phyloP scores from a whole-genome alignment of 2,797 vertebrate species.

The Coranthus polyacanthus region DNA sequence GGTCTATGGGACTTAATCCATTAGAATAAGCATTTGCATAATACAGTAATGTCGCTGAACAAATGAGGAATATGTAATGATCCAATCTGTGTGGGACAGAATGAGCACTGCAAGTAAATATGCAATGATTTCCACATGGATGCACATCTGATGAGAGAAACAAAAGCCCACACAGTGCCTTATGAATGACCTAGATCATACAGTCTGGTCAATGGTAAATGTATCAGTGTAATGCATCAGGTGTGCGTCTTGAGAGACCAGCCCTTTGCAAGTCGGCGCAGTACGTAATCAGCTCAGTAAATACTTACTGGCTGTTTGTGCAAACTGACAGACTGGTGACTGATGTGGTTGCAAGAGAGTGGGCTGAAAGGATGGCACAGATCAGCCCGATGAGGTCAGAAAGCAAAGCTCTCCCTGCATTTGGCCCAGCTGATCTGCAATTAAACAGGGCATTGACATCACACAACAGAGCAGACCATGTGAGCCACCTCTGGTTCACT shows the following conservation, averaged over 20 bases:
- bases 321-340: slow-evolving; percentile 73
- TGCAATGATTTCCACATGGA: slow-evolving; percentile 77
- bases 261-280: slow-evolving; percentile 34
- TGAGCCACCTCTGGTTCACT: slow-evolving; percentile 63
- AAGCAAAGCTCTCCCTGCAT: slow-evolving; percentile 65
- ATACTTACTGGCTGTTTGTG: slow-evolving; percentile 66
- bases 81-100: slow-evolving; percentile 76
- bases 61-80: slow-evolving; percentile 81
- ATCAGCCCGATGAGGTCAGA: slow-evolving; percentile 74
- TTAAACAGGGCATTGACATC: slow-evolving; percentile 77
- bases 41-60: slow-evolving; percentile 72
- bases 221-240: slow-evolving; percentile 53
- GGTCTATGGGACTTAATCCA: slow-evolving; percentile 75
- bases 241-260: slow-evolving; percentile 51
- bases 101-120: slow-evolving; percentile 73
- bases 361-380: slow-evolving; percentile 73
- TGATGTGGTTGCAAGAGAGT: slow-evolving; percentile 73
- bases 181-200: slow-evolving; percentile 58
- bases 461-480: slow-evolving; percentile 64
- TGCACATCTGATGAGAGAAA: slow-evolving; percentile 68
- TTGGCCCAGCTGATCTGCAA: slow-evolving; percentile 78
- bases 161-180: slow-evolving; percentile 56
- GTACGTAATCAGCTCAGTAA: slow-evolving; percentile 61
- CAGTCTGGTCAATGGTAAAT: slow-evolving; percentile 47
- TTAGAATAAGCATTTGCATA: slow-evolving; percentile 81